Conservation (phyloP, 2,113 vertebrate genomes). For the Cinclus mexicanus region DNA sequence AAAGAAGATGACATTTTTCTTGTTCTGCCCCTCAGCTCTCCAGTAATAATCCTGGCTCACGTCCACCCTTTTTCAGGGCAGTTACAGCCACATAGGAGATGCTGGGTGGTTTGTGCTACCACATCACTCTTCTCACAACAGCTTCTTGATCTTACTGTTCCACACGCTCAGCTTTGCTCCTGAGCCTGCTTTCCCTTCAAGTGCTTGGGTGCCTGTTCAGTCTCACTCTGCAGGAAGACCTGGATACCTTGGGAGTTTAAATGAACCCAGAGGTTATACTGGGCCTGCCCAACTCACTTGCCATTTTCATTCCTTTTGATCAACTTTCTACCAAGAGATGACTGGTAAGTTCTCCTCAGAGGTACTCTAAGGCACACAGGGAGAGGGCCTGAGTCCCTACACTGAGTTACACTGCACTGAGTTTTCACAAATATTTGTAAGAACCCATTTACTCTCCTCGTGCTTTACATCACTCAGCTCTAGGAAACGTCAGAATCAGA, state of each 20-base stretch:
- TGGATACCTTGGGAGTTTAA: neutral
- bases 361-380: neutral
- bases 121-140: neutral
- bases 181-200: neutral
- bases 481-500: neutral
- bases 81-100: fast-evolving
- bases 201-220: neutral
- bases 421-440: too few species aligned
- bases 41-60: neutral
- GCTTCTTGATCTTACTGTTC: neutral
- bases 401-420: neutral
- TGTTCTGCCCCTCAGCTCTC: neutral
- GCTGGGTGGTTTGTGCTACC: neutral
- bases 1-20: neutral
- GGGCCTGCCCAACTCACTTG: neutral
- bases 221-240: neutral
- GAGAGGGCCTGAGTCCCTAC: neutral
- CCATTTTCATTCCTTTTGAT: neutral
- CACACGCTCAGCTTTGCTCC: neutral
- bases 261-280: neutral
- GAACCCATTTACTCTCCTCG: neutral
- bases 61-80: neutral
- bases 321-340: neutral
- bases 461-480: neutral
- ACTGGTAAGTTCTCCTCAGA: neutral